Percentiles rank a stretch among this genome's conserved stretches.
These are phyloP conservation scores for Danionella dracula DNA, from an alignment of 2,797 vertebrate species.

Conservation along the genomic window DNA sequence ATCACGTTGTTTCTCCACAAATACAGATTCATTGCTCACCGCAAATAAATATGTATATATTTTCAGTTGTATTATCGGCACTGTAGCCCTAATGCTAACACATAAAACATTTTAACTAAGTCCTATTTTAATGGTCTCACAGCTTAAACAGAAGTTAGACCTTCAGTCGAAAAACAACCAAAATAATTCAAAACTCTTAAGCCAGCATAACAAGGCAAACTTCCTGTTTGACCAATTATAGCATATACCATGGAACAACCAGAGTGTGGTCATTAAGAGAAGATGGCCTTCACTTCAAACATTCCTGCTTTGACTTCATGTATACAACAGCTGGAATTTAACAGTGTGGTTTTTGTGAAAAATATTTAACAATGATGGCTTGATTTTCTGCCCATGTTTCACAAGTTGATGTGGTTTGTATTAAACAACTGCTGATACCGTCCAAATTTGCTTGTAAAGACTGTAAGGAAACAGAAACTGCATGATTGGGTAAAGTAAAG, in stretches of 20 bases:
- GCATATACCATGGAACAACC: not conserved
- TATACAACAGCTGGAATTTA: conserved; percentile 55
- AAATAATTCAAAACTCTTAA: conserved; percentile 27
- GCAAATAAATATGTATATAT: no score
- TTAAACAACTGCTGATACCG: conserved; percentile 40
- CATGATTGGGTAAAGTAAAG: not conserved
- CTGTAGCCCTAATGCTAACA: no score
- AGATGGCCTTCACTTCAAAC: conserved; percentile 13
- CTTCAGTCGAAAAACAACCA: conserved; percentile 53
- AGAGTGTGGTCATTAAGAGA: conserved; percentile 11
- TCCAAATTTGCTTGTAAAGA: not conserved
- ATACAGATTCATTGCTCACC: no score
- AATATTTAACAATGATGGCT: conserved; percentile 58
- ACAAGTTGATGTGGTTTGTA: conserved; percentile 42
- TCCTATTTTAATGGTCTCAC: not conserved
- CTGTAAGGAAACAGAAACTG: not conserved
- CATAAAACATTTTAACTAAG: no score
- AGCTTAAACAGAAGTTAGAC: conserved; percentile 43
- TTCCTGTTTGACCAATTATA: conserved; percentile 1
- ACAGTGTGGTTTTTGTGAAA: conserved; percentile 45
- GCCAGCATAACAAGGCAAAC: not conserved
- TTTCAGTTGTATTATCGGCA: no score
- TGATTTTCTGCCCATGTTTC: conserved; percentile 47
- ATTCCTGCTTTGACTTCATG: conserved; percentile 21
- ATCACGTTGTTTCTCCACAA: no score